phyloP scores from a whole-genome alignment of 2,797 vertebrate species.

The Erpetoichthys calabaricus region DNA sequence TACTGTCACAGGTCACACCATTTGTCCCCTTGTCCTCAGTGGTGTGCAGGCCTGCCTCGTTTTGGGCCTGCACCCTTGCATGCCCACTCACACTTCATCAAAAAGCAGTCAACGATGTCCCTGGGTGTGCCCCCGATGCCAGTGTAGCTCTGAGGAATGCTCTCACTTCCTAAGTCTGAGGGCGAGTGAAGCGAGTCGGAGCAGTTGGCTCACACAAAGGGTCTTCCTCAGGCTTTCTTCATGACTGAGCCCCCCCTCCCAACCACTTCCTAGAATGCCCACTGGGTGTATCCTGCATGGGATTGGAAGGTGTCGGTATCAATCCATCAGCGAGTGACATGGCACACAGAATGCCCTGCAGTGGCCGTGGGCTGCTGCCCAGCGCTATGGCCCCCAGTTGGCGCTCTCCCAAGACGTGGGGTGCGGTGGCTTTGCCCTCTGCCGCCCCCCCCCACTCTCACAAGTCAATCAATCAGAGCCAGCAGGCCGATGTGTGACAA shows the following conservation, averaged over 20 bases:
- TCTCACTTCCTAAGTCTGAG: no score
- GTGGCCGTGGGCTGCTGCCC: conserved; percentile 71
- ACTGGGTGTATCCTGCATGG: conserved; percentile 41
- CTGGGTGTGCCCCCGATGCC: no score
- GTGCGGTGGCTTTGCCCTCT: no score
- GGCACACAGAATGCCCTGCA: conserved; percentile 59
- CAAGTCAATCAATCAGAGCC: conserved; percentile 63
- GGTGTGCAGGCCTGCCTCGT: no score
- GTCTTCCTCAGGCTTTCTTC: conserved; percentile 18
- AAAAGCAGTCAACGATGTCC: no score
- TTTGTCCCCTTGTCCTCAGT: no score
- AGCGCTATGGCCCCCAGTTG: conserved; percentile 38
- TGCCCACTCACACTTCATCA: no score
- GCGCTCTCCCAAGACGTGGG: conserved; percentile 32
- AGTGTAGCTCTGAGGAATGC: no score
- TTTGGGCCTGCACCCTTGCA: no score
- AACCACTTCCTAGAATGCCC: conserved; percentile 50
- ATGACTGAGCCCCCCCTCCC: conserved; percentile 22
- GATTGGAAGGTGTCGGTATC: conserved; percentile 70
- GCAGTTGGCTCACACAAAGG: not conserved
- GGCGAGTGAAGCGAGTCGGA: no score
- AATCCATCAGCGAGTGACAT: conserved; percentile 84
- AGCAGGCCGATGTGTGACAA: conserved; percentile 44
- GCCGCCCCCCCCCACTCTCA: conserved; percentile 36
- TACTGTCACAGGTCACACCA: no score